phyloP scores from a whole-genome alignment of 2,888 invertebrate species.

The Lysandra coridon region DNA sequence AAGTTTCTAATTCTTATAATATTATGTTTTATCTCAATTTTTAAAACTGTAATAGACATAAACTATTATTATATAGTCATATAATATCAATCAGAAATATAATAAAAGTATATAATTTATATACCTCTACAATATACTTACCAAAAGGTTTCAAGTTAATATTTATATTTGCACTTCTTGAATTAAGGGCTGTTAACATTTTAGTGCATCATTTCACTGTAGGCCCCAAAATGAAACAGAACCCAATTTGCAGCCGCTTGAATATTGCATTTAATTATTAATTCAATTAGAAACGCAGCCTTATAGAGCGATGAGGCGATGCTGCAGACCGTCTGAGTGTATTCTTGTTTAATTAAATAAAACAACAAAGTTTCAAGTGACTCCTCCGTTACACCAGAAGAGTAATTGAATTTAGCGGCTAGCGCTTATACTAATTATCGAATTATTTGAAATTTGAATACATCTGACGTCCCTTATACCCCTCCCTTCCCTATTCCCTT shows the following conservation, averaged over 20 bases:
- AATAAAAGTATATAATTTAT: too few species aligned
- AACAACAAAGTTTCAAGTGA: slow-evolving; percentile 59
- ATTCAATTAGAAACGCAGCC: slow-evolving; percentile 31
- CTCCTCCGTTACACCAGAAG: slow-evolving; percentile 47
- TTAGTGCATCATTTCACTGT: not conserved
- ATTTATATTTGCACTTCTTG: not conserved
- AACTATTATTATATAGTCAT: too few species aligned
- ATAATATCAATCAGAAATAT: too few species aligned
- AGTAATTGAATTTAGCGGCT: slow-evolving; percentile 48
- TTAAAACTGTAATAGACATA: too few species aligned
- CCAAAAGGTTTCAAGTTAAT: not conserved
- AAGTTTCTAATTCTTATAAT: too few species aligned
- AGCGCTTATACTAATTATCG: slow-evolving; percentile 30
- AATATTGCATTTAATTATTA: slow-evolving; percentile 1
- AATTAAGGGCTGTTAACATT: not conserved
- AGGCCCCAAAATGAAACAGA: not conserved
- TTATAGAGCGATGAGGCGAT: slow-evolving; percentile 41
- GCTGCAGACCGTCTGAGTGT: slow-evolving; percentile 50
- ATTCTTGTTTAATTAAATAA: slow-evolving; percentile 59
- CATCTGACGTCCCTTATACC: not conserved
- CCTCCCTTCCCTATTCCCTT: too few species aligned
- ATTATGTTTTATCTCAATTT: too few species aligned
- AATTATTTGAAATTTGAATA: slow-evolving; percentile 17
- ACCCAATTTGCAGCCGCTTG: not conserved
- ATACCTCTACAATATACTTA: too few species aligned